Evolutionary conservation across 2,797 vertebrate genomes (phyloP), one percentile per base, ranked within the genome.

Genomic region (Cercopithecus diana): DNA sequence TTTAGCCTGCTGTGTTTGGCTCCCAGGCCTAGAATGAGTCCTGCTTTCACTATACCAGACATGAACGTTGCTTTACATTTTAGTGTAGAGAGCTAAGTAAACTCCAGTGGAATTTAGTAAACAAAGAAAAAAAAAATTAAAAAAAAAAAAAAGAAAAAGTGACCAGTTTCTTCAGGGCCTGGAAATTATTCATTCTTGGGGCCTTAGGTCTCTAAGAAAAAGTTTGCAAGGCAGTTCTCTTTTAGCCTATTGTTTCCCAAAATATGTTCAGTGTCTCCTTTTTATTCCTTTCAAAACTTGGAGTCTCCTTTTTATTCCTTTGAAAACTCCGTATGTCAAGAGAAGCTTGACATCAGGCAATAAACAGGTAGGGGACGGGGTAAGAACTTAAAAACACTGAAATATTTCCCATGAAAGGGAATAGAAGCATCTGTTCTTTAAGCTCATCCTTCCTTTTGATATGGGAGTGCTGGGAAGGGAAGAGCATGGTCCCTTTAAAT

Each of bases 81-180:
- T 91, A 33, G 43, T 70, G 28, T 58, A 86, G 45, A 85, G 76
- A 95, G 17, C 48, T 89, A 95, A 84, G 76, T 58, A 80, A 95
- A 86, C 64, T 4, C 10, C n/a, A 92, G 55, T 72, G 75, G 61
- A 94, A 81, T 86, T 73, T 77, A 48, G 28, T 52, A 39, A 67
- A 41, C 3, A 48, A 39, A 89, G 36, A 33, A 76, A 26, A 48
- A 14, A 81, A 26, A 45, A 45, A 45, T 2, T 45, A 14, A 33
- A 41, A 22, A 22, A 20, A 55, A 3, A 17, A 82, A 22, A 39
- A 17, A 50, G 19, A n/a, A 26, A 43, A 48, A 79, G 39, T 7
- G 13, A 36, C 26, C 20, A 43, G 24, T 80, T 95, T 92, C n/a
- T 89, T 82, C 11, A 75, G 64, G 57, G 30, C 26, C 13, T 93